Evolutionary conservation across 1,140 invertebrate species (phyloP), one percentile per base, ranked within the genome.

Genomic region (Aphaenogaster rudis): DNA sequence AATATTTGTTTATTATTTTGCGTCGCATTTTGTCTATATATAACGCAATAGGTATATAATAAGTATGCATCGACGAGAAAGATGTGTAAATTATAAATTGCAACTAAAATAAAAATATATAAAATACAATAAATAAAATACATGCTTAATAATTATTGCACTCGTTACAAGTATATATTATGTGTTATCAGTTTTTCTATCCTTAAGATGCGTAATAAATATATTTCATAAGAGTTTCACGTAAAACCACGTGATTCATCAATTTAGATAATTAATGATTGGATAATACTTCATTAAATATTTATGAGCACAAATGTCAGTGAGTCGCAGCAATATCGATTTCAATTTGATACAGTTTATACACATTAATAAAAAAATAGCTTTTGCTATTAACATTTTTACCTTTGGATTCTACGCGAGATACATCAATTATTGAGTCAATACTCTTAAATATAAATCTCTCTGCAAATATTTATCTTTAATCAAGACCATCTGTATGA

Each of bases 211-310:
- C 15, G 17, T 50, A 11, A 36, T 33, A 50, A 79, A 52, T 67
- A 67, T 13, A 67, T 67, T 67, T 66, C 3, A 36, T 45, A 17
- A 79, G 6, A 66, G 6, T 50, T 66, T 67, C n/a, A 45, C 28
- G 2, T 21, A n/a, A 80, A 52, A 66, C 17, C 5, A 59, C 39
- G 7, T 52, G 8, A 74, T 82, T 59, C 21, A 21, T 72, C 76
- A 52, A 85, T 85, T 54, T 59, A 66, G 52, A 69, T 54, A 42
- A 85, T 88, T 71, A 76, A 88, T 87, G 33, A 52, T 85, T 17
- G 7, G 33, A 71, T 54, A 45, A 63, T 48, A 36, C 28, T 13
- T 54, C 39, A 87, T 48, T 52, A 28, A 57, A 79, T 42, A 82
- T 82, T 82, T 8, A 69, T 59, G 50, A 39, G 74, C 39, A 39